A percentile compares a stretch with the other conserved stretches of the same genome.
phyloP scores from a whole-genome alignment of 2,888 invertebrate genomes.

The Hydraecia micacea region DNA sequence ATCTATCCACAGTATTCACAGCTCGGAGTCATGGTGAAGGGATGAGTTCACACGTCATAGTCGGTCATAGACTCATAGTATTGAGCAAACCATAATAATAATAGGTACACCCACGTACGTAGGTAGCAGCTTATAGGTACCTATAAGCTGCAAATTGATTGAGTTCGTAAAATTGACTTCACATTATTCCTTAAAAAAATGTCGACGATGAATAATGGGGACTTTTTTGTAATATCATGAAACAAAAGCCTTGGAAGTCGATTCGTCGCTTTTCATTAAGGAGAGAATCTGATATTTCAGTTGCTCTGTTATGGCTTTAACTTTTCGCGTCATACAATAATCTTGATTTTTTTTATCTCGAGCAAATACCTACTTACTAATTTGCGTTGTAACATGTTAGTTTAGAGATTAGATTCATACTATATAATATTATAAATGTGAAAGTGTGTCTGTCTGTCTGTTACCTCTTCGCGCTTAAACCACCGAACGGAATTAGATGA shows the following conservation, averaged over 20 bases:
- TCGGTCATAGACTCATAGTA: too few species aligned
- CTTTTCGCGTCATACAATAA: background rate
- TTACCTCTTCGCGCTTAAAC: too few species aligned
- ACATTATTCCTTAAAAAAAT: slow-evolving; percentile 1
- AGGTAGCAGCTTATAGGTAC: background rate
- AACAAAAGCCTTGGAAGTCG: background rate
- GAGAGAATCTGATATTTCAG: slow-evolving; percentile 9
- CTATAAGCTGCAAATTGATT: slow-evolving; percentile 5
- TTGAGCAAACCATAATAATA: slow-evolving; percentile 21
- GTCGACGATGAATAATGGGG: slow-evolving; percentile 7
- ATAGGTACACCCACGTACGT: background rate
- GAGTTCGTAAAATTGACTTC: background rate
- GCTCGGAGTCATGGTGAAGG: slow-evolving; percentile 15
- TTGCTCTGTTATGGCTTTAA: background rate
- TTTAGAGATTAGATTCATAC: background rate
- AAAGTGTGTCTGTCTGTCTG: too few species aligned
- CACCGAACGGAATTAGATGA: too few species aligned
- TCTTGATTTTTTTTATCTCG: background rate
- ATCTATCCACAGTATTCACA: slow-evolving; percentile 7
- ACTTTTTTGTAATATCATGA: slow-evolving; percentile 18
- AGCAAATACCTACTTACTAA: background rate
- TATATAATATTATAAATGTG: too few species aligned
- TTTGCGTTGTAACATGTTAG: background rate
- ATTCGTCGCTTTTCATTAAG: slow-evolving; percentile 9
- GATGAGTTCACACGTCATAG: slow-evolving; percentile 4